These are phyloP conservation scores for Uloborus plumipes DNA, from an alignment of 2,888 invertebrate species.

Conservation along the genomic window DNA sequence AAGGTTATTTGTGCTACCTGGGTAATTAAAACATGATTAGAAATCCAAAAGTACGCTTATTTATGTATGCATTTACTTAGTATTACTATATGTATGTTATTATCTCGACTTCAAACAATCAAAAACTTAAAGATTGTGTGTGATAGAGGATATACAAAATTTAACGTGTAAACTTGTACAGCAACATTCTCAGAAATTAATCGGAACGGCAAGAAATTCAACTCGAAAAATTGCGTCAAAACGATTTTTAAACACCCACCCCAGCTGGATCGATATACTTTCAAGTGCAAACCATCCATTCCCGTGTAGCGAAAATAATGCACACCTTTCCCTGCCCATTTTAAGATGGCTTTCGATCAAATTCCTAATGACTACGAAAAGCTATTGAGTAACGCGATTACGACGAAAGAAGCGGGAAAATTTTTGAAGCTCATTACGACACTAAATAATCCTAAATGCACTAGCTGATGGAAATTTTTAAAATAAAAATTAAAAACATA, in stretches of 20 bases:
- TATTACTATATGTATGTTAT: too few species aligned
- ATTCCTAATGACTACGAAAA: slow-evolving; percentile 1
- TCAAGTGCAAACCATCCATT: slow-evolving; percentile 1
- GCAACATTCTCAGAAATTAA: too few species aligned
- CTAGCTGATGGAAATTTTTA: background rate
- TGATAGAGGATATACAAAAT: too few species aligned
- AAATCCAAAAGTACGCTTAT: too few species aligned
- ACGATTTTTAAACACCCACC: background rate
- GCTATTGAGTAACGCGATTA: slow-evolving; percentile 16
- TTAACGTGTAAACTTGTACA: too few species aligned
- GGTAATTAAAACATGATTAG: too few species aligned
- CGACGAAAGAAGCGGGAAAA: background rate
- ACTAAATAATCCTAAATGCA: slow-evolving; percentile 14
- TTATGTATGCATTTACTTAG: too few species aligned
- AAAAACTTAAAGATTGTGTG: too few species aligned
- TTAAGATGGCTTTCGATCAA: slow-evolving; percentile 3
- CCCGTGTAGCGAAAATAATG: background rate
- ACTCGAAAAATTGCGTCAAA: background rate
- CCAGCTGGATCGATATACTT: background rate
- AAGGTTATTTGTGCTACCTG: too few species aligned
- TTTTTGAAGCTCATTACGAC: slow-evolving; percentile 18
- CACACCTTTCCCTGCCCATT: background rate
- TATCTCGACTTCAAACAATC: too few species aligned
- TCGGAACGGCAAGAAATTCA: too few species aligned
- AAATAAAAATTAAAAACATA: too few species aligned